Evolutionary conservation across 2,888 invertebrate genomes (phyloP).

Genomic region (Coremacera marginata): DNA sequence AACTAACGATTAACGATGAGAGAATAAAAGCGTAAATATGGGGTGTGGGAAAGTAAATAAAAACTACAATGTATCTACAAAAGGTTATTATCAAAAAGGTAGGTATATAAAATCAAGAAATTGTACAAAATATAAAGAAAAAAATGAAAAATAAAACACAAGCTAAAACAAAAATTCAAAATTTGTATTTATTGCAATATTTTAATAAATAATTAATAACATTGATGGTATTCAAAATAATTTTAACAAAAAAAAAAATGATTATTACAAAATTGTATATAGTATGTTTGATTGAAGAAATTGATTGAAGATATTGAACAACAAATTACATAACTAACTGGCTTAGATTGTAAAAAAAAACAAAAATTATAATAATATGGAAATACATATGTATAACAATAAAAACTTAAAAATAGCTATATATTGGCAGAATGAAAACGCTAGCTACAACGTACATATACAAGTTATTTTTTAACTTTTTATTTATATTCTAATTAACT

Average conservation of each 20-base stretch:
- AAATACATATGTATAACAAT: neutral
- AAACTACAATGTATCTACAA: neutral
- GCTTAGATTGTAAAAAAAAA: neutral
- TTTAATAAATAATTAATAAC: neutral
- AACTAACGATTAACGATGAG: too few species aligned
- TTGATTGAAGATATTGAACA: neutral
- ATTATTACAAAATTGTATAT: neutral
- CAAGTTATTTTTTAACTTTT: neutral
- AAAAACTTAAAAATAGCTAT: too few species aligned
- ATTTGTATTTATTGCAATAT: conserved; percentile 38
- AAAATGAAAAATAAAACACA: conserved; percentile 50
- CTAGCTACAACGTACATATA: neutral
- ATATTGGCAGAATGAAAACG: neutral
- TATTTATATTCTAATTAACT: neutral
- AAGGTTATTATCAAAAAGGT: neutral
- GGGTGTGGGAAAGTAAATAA: neutral
- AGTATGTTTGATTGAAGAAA: too few species aligned
- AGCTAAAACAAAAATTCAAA: conserved; percentile 46
- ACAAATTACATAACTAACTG: neutral
- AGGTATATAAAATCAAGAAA: neutral
- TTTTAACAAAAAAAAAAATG: neutral
- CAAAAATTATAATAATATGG: neutral
- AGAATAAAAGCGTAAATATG: too few species aligned
- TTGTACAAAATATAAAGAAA: conserved; percentile 6
- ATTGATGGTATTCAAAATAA: conserved; percentile 4